Evolutionary conservation across 2,113 vertebrate genomes (phyloP), one percentile per base, ranked within the genome.

Genomic region (Callospermophilus lateralis): DNA sequence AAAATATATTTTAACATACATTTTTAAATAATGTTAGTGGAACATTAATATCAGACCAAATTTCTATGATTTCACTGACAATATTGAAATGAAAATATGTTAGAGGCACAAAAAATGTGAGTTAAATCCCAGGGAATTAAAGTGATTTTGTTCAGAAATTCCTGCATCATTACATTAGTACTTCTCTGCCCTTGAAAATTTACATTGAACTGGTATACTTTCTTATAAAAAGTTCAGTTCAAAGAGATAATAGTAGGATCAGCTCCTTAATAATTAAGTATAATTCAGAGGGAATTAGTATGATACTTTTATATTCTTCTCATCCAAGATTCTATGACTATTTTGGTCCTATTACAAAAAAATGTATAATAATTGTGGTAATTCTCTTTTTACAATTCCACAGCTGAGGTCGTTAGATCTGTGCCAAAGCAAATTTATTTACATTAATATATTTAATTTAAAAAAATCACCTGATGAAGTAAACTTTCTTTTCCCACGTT

Each of bases 221-320:
- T 77, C 77, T 97, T 89, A 81, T n/a, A 86, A 93, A 93, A 95
- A 81, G 51, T 84, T 92, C 48, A 70, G 4, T 76, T 94, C 70
- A 93, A 81, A 68, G 19, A 90, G 63, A 78, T 72, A 96, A 97
- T 83, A 90, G 58, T 65, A 90, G 90, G 68, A 97, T 91, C 67
- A 84, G 37, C 55, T 6, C 13, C 68, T 87, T 89, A 94, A 97
- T 89, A 94, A 97, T 96, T 92, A 97, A 85, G 20, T 97, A 30
- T 90, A 94, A 96, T 93, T 97, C 89, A 92, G 53, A 95, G 8
- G 19, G 42, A 88, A 90, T 81, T 94, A 73, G 45, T 51, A 48
- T 87, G 13, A 55, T 72, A 53, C n/a, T 74, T 95, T 87, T 90
- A 61, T 51, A 79, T 76, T 84, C n/a, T 86, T 79, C 12, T 84